Conservation (phyloP, 35 echinoderm and acorn worm genomes). For the Eucidaris tribuloides region DNA sequence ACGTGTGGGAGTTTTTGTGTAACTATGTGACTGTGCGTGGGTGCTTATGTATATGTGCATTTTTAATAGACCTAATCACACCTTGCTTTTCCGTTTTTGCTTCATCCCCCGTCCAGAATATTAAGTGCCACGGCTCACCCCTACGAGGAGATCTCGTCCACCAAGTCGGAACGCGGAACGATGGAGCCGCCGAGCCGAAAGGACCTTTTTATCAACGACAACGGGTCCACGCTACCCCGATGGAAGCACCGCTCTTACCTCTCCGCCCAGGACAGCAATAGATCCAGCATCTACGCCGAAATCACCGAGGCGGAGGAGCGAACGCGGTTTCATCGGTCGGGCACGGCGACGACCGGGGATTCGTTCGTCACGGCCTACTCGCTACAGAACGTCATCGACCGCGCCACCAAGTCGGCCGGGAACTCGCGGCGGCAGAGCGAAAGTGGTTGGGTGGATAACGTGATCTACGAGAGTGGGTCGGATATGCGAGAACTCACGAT, state of each 20-base stretch:
- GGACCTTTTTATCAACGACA: conserved; percentile 9
- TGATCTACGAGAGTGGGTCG: conserved; percentile 43
- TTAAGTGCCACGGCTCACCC: conserved; percentile 15
- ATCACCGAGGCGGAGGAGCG: conserved; percentile 37
- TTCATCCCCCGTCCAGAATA: neutral
- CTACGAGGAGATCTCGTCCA: conserved; percentile 23
- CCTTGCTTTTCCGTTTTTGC: neutral
- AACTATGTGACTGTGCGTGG: no score
- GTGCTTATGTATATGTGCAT: no score
- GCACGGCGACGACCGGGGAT: conserved; percentile 17
- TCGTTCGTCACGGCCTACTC: conserved; percentile 37
- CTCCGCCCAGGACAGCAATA: conserved; percentile 28
- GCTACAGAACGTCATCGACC: neutral
- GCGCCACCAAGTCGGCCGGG: neutral
- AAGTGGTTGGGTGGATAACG: conserved; percentile 47
- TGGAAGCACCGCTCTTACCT: conserved; percentile 34
- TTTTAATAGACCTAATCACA: no score
- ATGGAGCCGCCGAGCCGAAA: neutral
- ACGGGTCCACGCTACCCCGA: conserved; percentile 2
- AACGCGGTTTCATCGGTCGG: conserved; percentile 16
- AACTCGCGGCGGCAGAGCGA: conserved; percentile 23
- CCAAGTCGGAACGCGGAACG: neutral
- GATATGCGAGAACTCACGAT: conserved; percentile 25
- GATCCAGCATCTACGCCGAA: conserved; percentile 54
- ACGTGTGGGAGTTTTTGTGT: no score